These are phyloP conservation scores for Smutsia gigantea DNA, from an alignment of 2,797 vertebrate genomes.

Conservation along the genomic window DNA sequence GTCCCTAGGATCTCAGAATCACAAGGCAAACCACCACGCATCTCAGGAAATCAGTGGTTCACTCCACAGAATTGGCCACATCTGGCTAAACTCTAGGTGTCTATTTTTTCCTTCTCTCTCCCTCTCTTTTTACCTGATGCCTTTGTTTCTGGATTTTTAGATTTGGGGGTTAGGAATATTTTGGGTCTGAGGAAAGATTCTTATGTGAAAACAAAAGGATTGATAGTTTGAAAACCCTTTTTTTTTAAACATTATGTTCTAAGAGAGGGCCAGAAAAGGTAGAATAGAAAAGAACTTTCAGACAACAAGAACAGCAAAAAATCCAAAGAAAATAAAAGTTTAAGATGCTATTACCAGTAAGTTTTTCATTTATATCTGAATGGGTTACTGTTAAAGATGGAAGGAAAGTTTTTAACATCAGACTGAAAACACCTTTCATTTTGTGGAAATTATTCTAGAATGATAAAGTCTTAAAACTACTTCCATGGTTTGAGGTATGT, in stretches of 20 bases:
- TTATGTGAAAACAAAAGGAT: constrained; percentile 26
- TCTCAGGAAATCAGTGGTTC: constrained; percentile 43
- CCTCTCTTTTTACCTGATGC: neutral
- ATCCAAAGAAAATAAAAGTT: constrained; percentile 69
- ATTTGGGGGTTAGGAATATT: neutral
- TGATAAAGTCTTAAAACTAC: constrained; percentile 78
- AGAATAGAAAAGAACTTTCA: constrained; percentile 74
- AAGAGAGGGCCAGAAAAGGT: constrained; percentile 47
- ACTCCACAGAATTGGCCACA: constrained; percentile 26
- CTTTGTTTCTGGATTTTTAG: constrained; percentile 60
- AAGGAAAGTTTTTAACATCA: constrained; percentile 74
- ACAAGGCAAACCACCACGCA: neutral
- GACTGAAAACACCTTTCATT: constrained; percentile 74
- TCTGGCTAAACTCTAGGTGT: neutral
- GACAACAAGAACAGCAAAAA: constrained; percentile 72
- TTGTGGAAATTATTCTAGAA: constrained; percentile 67
- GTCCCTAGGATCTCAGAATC: constrained; percentile 18
- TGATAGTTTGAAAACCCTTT: constrained; percentile 53
- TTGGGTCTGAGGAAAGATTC: constrained; percentile 43
- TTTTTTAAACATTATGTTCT: constrained; percentile 28
- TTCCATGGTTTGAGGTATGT: constrained; percentile 76
- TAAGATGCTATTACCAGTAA: constrained; percentile 50
- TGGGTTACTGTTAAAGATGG: constrained; percentile 64
- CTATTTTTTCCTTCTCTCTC: neutral
- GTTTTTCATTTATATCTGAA: constrained; percentile 71